phyloP scores from a whole-genome alignment of 2,797 vertebrate species.

The Lates japonicus region DNA sequence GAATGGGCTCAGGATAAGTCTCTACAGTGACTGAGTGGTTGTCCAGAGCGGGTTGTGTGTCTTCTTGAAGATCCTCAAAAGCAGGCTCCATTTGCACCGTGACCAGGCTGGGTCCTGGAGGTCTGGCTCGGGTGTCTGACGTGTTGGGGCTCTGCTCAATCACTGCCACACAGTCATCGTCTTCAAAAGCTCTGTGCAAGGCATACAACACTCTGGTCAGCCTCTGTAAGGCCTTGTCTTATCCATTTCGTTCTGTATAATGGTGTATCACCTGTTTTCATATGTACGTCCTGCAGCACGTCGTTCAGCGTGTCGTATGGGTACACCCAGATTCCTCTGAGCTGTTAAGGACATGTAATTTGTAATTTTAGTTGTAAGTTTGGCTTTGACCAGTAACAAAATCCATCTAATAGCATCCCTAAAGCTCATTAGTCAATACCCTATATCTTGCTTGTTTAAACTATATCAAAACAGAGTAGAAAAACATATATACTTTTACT shows the following conservation, averaged over 20 bases:
- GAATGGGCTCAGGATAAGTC: constrained; percentile 78
- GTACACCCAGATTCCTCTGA: constrained; percentile 80
- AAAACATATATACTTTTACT: too few relatives aligned
- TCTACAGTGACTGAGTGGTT: constrained; percentile 80
- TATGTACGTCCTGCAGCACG: constrained; percentile 80
- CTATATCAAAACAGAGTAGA: too few relatives aligned
- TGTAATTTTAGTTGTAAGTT: neutral
- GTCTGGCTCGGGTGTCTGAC: constrained; percentile 77
- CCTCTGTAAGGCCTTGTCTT: neutral
- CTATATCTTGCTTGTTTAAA: too few relatives aligned
- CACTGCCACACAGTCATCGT: constrained; percentile 84
- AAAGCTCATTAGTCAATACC: too few relatives aligned
- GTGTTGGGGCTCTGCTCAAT: constrained; percentile 85
- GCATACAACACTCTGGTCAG: constrained; percentile 8
- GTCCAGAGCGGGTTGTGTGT: constrained; percentile 42
- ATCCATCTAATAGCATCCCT: neutral
- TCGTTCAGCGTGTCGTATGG: constrained; percentile 73
- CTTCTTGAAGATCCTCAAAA: constrained; percentile 68
- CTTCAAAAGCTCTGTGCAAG: constrained; percentile 85
- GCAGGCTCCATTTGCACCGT: constrained; percentile 81
- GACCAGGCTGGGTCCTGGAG: constrained; percentile 74
- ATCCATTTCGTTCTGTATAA: neutral
- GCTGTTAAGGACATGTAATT: constrained; percentile 69
- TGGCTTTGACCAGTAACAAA: neutral
- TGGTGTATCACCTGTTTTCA: constrained; percentile 84